These are phyloP conservation scores for Anguilla anguilla DNA, from an alignment of 2,797 vertebrate species.

Conservation along the genomic window DNA sequence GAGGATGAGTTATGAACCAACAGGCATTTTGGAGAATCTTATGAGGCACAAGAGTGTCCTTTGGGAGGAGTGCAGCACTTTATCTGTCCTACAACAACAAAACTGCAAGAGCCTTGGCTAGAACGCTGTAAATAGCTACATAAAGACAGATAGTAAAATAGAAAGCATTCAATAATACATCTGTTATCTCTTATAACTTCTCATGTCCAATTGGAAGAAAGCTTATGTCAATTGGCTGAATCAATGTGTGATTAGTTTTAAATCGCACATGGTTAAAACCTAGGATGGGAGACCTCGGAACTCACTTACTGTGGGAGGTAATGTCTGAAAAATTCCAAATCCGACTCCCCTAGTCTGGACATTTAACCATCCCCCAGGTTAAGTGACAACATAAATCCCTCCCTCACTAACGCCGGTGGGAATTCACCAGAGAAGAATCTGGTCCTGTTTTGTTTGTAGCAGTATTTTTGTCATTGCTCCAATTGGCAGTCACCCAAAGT, in stretches of 20 bases:
- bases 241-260: background rate
- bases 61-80: background rate
- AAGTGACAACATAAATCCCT: background rate
- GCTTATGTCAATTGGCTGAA: background rate
- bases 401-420: background rate
- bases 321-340: background rate
- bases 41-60: background rate
- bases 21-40: background rate
- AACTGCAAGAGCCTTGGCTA: background rate
- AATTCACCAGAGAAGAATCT: background rate
- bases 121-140: background rate
- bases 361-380: background rate
- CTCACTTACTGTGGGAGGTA: background rate
- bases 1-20: background rate
- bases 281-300: background rate
- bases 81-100: background rate
- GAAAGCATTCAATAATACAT: background rate
- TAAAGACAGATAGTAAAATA: background rate
- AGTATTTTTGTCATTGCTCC: too few relatives aligned
- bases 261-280: background rate
- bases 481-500: background rate
- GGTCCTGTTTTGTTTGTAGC: background rate
- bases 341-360: background rate
- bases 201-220: background rate
- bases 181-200: background rate